phyloP scores from a whole-genome alignment of 2,888 invertebrate species.

The Stenchaetothrips biformis region DNA sequence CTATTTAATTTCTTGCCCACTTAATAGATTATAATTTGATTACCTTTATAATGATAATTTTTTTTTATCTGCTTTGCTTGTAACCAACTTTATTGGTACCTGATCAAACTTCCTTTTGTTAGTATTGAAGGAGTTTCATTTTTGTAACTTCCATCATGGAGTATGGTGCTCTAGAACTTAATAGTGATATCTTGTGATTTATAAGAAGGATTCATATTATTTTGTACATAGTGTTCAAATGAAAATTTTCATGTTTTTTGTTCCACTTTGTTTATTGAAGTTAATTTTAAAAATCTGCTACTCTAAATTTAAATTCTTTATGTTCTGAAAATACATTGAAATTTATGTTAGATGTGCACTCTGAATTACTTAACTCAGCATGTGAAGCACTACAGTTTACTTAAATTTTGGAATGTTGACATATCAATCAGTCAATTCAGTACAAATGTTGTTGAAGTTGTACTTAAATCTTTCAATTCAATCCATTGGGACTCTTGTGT shows the following conservation, averaged over 20 bases:
- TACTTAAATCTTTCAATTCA: too few relatives aligned
- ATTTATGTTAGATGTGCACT: too few relatives aligned
- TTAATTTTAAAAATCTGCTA: too few relatives aligned
- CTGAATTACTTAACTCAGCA: too few relatives aligned
- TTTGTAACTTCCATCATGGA: not conserved
- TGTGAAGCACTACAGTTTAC: too few relatives aligned
- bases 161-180: not conserved
- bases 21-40: not conserved
- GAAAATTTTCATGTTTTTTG: not conserved
- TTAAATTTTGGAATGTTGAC: too few relatives aligned
- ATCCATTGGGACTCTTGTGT: too few relatives aligned
- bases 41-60: not conserved
- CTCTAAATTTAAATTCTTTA: too few relatives aligned
- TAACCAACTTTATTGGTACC: not conserved
- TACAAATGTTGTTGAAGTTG: too few relatives aligned
- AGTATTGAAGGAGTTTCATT: not conserved
- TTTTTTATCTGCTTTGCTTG: not conserved
- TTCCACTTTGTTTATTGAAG: not conserved
- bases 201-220: not conserved
- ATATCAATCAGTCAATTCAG: too few relatives aligned
- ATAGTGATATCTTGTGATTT: conserved; percentile 1
- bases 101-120: not conserved
- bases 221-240: not conserved
- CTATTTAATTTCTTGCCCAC: not conserved
- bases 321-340: too few relatives aligned